Conservation (phyloP, 2,113 vertebrate species). For the Albula goreensis region DNA sequence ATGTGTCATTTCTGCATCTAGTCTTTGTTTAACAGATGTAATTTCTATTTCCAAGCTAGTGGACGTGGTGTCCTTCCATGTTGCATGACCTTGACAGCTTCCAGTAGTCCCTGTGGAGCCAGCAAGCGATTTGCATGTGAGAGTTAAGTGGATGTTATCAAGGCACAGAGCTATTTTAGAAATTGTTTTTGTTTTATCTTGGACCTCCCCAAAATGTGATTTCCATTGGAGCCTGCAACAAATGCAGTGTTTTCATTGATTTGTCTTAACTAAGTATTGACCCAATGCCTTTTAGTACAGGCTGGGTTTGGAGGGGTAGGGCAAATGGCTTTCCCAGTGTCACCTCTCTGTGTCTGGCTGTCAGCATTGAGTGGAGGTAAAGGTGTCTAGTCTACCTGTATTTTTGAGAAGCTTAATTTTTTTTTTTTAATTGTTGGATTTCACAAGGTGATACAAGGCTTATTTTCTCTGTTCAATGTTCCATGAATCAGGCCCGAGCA, state of each 20-base stretch:
- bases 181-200: conserved; percentile 14
- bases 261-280: conserved; percentile 61
- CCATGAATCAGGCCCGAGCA: background rate
- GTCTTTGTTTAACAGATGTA: background rate
- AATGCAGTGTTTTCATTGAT: conserved; percentile 54
- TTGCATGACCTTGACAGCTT: background rate
- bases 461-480: background rate
- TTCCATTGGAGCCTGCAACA: conserved; percentile 38
- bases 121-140: conserved; percentile 27
- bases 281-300: conserved; percentile 41
- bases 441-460: background rate
- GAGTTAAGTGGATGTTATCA: conserved; percentile 28
- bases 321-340: conserved; percentile 49
- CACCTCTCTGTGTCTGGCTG: conserved; percentile 30
- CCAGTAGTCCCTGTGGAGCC: conserved; percentile 1
- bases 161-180: conserved; percentile 12
- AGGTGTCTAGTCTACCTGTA: background rate
- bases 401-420: background rate
- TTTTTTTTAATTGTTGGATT: background rate
- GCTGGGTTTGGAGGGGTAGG: conserved; percentile 27
- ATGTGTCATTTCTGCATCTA: background rate
- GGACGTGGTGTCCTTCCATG: background rate
- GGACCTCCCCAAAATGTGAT: conserved; percentile 29
- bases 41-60: background rate
- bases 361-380: background rate